A percentile compares a stretch with the other conserved stretches of the same genome.
Evolutionary conservation across 53 echinoderm and acorn worm genomes (phyloP).

Genomic region (Echinometra lucunter): DNA sequence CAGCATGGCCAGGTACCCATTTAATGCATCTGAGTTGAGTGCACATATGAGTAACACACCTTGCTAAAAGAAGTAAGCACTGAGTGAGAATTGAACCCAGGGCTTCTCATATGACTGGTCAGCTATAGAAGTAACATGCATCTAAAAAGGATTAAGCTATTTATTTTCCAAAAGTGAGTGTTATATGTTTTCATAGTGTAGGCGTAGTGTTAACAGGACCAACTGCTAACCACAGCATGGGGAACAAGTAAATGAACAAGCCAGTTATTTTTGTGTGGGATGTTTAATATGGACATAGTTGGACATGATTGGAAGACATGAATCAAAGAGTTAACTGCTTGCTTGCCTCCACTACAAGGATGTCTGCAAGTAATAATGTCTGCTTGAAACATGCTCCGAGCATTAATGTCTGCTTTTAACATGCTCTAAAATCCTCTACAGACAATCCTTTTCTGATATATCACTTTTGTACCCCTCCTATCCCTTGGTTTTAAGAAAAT

Average conservation of each 20-base stretch:
- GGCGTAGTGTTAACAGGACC: not conserved
- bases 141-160: too few relatives aligned
- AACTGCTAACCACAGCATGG: not conserved
- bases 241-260: not conserved
- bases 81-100: too few relatives aligned
- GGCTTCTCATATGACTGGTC: too few relatives aligned
- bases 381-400: not conserved
- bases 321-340: constrained; percentile 48
- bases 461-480: not conserved
- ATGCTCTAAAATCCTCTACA: not conserved
- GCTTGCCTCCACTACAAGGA: constrained; percentile 34
- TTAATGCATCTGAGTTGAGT: too few relatives aligned
- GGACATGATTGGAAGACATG: constrained; percentile 49
- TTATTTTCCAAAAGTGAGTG: too few relatives aligned
- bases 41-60: too few relatives aligned
- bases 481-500: not conserved
- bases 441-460: not conserved
- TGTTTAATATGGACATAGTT: constrained; percentile 58
- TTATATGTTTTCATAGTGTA: not conserved
- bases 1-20: too few relatives aligned
- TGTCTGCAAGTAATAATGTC: constrained; percentile 29
- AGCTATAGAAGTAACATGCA: too few relatives aligned
- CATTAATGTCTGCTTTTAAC: constrained; percentile 34
- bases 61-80: too few relatives aligned
- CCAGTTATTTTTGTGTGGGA: not conserved